phyloP scores from a whole-genome alignment of 2,797 vertebrate genomes.

The Phrynocephalus guinanensis region DNA sequence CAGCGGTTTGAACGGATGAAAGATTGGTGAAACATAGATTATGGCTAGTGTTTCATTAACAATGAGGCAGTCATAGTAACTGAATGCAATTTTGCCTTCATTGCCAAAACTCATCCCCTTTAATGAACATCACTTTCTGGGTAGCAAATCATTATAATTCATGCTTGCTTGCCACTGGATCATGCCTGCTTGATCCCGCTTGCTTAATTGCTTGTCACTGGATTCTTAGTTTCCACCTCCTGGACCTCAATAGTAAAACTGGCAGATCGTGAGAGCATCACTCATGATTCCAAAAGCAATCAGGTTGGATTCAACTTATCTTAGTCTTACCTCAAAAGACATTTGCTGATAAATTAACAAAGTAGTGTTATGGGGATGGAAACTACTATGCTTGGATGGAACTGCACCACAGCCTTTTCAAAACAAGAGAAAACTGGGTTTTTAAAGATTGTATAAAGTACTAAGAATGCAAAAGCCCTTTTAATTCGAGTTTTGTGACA shows the following conservation, averaged over 20 bases:
- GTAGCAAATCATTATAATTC: background rate
- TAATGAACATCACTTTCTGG: background rate
- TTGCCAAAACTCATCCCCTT: background rate
- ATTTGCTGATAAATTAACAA: slow-evolving; percentile 1
- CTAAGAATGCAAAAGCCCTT: background rate
- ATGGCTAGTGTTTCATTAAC: no score
- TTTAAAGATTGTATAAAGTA: background rate
- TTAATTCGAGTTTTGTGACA: background rate
- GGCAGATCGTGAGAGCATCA: background rate
- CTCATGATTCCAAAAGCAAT: background rate
- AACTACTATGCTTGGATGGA: background rate
- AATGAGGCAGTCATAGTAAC: background rate
- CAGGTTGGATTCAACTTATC: background rate
- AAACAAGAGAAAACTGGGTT: background rate
- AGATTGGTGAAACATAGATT: background rate
- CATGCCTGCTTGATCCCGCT: no score
- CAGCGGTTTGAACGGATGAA: background rate
- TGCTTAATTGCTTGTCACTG: background rate
- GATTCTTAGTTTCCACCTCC: background rate
- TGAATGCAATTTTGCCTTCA: background rate
- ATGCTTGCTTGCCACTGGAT: background rate
- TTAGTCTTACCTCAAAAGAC: background rate
- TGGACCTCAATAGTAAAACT: background rate
- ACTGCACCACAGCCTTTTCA: background rate
- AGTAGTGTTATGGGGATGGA: background rate